Conservation (phyloP, 2,888 invertebrate species). For the Leptopterna dolabrata region DNA sequence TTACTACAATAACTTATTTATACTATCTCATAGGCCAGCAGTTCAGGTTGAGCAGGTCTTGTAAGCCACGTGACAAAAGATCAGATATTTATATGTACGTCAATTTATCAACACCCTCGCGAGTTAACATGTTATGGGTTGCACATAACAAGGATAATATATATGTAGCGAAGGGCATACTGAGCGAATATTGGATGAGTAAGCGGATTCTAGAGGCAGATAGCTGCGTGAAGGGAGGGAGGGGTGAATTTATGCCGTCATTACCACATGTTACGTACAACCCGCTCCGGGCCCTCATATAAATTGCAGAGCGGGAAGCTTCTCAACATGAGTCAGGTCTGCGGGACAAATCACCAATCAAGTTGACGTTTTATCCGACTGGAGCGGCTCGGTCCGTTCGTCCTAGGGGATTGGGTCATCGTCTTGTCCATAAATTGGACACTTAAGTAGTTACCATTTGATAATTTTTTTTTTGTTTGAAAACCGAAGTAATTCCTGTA, state of each 20-base stretch:
- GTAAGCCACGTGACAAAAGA: background rate
- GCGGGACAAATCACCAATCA: background rate
- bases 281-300: background rate
- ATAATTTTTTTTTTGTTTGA: no score
- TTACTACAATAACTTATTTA: no score
- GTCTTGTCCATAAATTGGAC: no score
- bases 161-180: background rate
- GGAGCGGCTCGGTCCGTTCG: background rate
- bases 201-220: background rate
- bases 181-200: background rate
- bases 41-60: background rate
- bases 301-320: background rate
- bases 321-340: background rate
- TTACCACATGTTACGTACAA: constrained; percentile 7
- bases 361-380: background rate
- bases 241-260: background rate
- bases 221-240: background rate
- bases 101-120: background rate
- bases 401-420: no score
- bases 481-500: no score
- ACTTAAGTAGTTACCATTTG: no score
- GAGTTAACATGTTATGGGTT: background rate
- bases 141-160: constrained; percentile 1
- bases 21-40: background rate
- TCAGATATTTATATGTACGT: background rate